Evolutionary conservation across 2,113 vertebrate genomes (phyloP).

Genomic region (Engraulis encrasicolus): DNA sequence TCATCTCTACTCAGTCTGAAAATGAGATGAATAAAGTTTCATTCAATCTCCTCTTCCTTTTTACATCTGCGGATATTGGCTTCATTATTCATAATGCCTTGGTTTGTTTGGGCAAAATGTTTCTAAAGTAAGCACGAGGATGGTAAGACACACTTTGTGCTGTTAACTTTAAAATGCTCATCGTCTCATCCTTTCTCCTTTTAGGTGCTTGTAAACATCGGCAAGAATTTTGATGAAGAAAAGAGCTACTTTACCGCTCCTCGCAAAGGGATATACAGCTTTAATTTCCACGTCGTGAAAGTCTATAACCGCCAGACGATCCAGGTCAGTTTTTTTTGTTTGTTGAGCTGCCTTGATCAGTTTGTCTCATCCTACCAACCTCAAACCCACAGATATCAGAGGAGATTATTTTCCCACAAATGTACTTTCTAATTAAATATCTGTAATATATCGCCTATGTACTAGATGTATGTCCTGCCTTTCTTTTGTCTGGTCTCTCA

Average conservation of each 20-base stretch:
- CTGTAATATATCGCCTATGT: background rate
- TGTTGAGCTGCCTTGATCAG: background rate
- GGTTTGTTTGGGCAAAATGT: background rate
- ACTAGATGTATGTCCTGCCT: too few species aligned
- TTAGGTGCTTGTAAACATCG: constrained; percentile 94
- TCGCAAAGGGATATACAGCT: constrained; percentile 98
- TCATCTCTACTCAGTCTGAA: background rate
- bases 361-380: background rate
- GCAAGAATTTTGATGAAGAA: constrained; percentile 92
- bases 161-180: background rate
- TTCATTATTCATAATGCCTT: background rate
- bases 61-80: background rate
- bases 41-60: background rate
- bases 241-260: constrained; percentile 94
- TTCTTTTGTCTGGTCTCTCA: background rate
- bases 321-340: constrained; percentile 80
- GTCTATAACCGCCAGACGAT: constrained; percentile 99
- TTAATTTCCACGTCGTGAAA: constrained; percentile 99
- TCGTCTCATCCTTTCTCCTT: constrained; percentile 33
- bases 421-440: background rate
- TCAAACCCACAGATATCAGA: background rate
- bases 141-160: background rate
- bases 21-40: background rate
- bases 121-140: background rate
- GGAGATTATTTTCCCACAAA: background rate